Conservation (phyloP, 1,140 invertebrate species). For the Lepidurus apus region DNA sequence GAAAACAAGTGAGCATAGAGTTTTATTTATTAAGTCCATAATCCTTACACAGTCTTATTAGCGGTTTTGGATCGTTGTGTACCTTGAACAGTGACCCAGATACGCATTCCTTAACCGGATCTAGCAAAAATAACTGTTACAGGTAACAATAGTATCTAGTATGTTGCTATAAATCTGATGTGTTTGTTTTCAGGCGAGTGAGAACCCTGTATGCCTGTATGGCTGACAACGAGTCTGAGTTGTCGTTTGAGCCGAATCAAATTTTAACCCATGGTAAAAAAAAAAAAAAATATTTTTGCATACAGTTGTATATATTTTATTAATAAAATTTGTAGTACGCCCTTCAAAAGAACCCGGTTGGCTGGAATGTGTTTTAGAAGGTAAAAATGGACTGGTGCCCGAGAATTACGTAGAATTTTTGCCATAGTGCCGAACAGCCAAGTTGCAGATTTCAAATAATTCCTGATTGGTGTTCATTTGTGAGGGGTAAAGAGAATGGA, state of each 20-base stretch:
- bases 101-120: neutral
- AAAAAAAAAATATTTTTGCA: constrained; percentile 30
- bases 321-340: constrained; percentile 58
- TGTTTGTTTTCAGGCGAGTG: constrained; percentile 52
- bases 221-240: constrained; percentile 90
- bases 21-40: neutral
- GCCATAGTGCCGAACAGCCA: constrained; percentile 48
- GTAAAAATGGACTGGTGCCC: constrained; percentile 87
- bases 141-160: neutral
- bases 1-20: constrained; percentile 44
- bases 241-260: constrained; percentile 97
- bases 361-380: constrained; percentile 90
- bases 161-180: neutral
- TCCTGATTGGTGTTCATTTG: neutral
- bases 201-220: constrained; percentile 90
- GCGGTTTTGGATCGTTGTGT: neutral
- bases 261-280: constrained; percentile 90
- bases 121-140: neutral
- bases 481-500: neutral
- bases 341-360: constrained; percentile 90
- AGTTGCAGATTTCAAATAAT: neutral
- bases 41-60: neutral
- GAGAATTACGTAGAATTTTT: constrained; percentile 93
- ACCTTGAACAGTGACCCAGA: neutral
- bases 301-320: constrained; percentile 33